Percentiles rank a stretch among this genome's conserved stretches.
Evolutionary conservation across 2,797 vertebrate species (phyloP).

Genomic region (Poliocrania exsul): DNA sequence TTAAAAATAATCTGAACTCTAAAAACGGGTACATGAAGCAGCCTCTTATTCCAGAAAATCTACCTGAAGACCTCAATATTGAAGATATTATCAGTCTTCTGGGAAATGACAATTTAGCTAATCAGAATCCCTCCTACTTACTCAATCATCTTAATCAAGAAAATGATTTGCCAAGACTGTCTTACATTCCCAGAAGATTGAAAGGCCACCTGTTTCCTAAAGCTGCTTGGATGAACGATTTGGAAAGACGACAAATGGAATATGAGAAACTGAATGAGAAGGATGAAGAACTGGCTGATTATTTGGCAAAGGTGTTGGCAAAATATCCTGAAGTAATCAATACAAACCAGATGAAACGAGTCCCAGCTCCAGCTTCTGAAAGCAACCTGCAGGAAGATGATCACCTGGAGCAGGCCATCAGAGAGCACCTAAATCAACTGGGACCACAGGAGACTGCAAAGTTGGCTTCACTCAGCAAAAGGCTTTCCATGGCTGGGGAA

Average conservation of each 20-base stretch:
- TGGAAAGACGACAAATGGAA: conserved; percentile 80
- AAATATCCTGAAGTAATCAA: conserved; percentile 84
- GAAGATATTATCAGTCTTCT: conserved; percentile 89
- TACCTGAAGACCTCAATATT: conserved; percentile 86
- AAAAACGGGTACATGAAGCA: conserved; percentile 80
- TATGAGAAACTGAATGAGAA: conserved; percentile 83
- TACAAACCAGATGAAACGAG: conserved; percentile 78
- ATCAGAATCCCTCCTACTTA: conserved; percentile 78
- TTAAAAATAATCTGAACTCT: conserved; percentile 77
- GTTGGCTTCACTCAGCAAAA: conserved; percentile 74
- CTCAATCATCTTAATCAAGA: conserved; percentile 81
- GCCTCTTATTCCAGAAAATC: conserved; percentile 70
- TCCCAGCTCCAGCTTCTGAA: conserved; percentile 74
- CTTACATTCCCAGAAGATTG: conserved; percentile 73
- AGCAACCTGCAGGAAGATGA: conserved; percentile 71
- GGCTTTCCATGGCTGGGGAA: conserved; percentile 70
- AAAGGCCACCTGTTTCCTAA: conserved; percentile 72
- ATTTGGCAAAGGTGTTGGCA: conserved; percentile 85
- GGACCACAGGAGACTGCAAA: conserved; percentile 77
- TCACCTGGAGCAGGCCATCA: conserved; percentile 80
- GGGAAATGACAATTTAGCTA: conserved; percentile 78
- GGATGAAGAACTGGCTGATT: conserved; percentile 87
- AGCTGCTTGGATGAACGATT: conserved; percentile 74
- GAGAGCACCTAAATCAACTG: conserved; percentile 83
- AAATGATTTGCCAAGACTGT: conserved; percentile 73